Evolutionary conservation across 2,797 vertebrate species (phyloP).

Genomic region (Argya squamiceps): DNA sequence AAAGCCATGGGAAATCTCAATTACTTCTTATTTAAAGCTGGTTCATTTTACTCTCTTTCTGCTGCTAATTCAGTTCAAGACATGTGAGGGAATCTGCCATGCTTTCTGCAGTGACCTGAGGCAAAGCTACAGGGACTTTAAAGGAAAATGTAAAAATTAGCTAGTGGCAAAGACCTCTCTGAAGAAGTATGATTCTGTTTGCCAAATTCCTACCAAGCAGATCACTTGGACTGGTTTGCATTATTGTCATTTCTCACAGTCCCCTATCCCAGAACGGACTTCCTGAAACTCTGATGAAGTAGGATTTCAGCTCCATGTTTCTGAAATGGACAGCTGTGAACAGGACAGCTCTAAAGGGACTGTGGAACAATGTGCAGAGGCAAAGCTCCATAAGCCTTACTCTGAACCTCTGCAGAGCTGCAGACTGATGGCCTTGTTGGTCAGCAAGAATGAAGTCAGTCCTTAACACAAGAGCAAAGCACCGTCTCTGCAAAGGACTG

Average conservation of each 20-base stretch:
- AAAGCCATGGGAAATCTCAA: background rate
- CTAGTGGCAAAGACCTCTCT: background rate
- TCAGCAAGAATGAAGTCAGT: background rate
- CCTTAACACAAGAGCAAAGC: background rate
- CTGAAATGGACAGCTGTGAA: background rate
- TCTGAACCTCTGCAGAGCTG: background rate
- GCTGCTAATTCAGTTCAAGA: background rate
- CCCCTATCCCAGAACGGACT: background rate
- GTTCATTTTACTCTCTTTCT: background rate
- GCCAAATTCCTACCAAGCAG: background rate
- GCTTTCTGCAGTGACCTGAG: background rate
- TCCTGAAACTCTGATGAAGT: background rate
- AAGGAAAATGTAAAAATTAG: background rate
- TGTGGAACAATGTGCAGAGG: background rate
- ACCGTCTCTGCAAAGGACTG: background rate
- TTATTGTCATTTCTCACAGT: background rate
- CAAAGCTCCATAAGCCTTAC: background rate
- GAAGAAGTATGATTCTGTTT: background rate
- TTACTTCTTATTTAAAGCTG: background rate
- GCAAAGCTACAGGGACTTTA: slow-evolving; percentile 25
- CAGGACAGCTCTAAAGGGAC: accelerated
- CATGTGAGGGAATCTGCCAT: background rate
- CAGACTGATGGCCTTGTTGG: background rate
- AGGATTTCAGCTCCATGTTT: background rate
- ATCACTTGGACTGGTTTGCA: background rate